Conservation (phyloP, 2,888 invertebrate genomes). For the Leptinotarsa rubiginosa region DNA sequence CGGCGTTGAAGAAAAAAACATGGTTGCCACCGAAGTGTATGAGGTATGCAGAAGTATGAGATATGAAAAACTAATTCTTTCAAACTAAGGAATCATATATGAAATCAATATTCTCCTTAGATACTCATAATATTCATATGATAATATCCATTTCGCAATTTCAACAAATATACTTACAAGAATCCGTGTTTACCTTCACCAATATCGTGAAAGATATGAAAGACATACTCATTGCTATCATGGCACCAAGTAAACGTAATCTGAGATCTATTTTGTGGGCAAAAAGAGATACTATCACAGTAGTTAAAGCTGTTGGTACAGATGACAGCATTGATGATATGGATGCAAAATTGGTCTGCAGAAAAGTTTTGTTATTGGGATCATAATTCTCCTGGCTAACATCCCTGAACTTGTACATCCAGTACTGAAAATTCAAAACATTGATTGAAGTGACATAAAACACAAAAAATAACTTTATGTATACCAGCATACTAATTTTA, state of each 20-base stretch:
- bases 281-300: not conserved
- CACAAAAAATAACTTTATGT: too few relatives aligned
- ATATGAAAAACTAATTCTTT: too few relatives aligned
- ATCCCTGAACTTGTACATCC: constrained; percentile 25
- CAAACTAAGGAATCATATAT: too few relatives aligned
- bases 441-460: too few relatives aligned
- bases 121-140: too few relatives aligned
- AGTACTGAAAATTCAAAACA: constrained; percentile 14
- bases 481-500: too few relatives aligned
- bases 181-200: not conserved
- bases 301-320: not conserved
- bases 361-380: not conserved
- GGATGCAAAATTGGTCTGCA: constrained; percentile 16
- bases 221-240: not conserved
- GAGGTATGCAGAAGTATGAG: too few relatives aligned
- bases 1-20: too few relatives aligned
- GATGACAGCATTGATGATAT: not conserved
- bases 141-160: too few relatives aligned
- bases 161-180: not conserved
- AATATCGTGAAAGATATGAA: not conserved
- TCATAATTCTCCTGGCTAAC: constrained; percentile 3
- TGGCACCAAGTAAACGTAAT: not conserved
- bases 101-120: too few relatives aligned
- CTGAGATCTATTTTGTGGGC: not conserved
- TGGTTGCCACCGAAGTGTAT: too few relatives aligned